phyloP scores from a whole-genome alignment of 2,113 vertebrate species.

The Nycticryphes semicollaris region DNA sequence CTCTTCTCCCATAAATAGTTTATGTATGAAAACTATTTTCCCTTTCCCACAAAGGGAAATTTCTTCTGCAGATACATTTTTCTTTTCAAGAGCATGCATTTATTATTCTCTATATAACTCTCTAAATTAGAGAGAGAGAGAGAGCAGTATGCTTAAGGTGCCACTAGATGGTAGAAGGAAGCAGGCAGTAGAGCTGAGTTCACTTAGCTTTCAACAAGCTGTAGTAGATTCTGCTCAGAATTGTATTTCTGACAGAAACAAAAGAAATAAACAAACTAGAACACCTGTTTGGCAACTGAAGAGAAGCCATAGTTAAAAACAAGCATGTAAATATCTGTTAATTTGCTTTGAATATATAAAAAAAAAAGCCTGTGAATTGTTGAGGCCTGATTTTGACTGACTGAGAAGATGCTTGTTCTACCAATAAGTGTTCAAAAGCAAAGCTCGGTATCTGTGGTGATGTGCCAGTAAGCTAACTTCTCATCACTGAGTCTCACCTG shows the following conservation, averaged over 20 bases:
- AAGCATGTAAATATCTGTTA: constrained; percentile 17
- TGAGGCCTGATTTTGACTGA: not conserved
- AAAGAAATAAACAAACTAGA: constrained; percentile 41
- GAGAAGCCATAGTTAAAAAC: not conserved
- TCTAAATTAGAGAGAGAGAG: not conserved
- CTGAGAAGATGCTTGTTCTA: not conserved
- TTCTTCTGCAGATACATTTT: not conserved
- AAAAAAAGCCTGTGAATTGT: not conserved
- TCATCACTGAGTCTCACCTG: not conserved
- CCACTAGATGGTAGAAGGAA: constrained; percentile 72
- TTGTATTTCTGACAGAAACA: constrained; percentile 2
- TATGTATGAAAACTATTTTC: not conserved
- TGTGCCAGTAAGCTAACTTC: not conserved
- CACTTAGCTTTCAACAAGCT: not conserved
- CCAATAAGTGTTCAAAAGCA: not conserved
- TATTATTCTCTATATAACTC: not conserved
- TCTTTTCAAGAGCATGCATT: not conserved
- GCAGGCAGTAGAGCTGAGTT: not conserved
- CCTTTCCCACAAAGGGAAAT: not conserved
- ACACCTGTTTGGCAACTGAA: constrained; percentile 5
- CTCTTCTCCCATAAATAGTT: not conserved
- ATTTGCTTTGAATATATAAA: not conserved
- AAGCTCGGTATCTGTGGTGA: not conserved
- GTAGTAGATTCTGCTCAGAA: not conserved
- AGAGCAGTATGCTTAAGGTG: not conserved